Base-by-base conservation (phyloP, 2,797 vertebrate genomes). In the Rhyacichthys aspro region DNA sequence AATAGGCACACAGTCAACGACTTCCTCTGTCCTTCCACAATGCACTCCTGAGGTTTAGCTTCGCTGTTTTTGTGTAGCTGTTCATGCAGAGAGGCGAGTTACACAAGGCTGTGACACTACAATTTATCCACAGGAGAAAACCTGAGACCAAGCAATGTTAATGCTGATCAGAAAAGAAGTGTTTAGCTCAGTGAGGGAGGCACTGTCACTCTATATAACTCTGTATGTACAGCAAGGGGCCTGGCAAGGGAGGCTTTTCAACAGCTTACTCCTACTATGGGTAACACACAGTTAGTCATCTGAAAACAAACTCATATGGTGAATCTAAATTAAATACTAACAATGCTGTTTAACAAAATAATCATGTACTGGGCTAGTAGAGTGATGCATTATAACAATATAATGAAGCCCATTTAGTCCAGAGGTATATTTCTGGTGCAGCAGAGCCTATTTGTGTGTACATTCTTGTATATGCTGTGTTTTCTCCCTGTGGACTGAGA, bases 121-220 rank as follows among this genome's bases (percentile, higher is more conserved):
- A 63, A 34, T 19, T 2, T 50, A 33, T 53, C 72, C 67, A 55
- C 57, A 8, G 44, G 43, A 67, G 59, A 36, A 59, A 67, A 50
- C 57, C 66, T 37, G 44, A 62, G 42, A 47, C 45, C 34, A 17
- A 43, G 43, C 38, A 48, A 48, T 43, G 50, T 68, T 47, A 65
- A 70, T 41, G 65, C 56, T 81, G 73, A 82, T 77, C 75, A 66
- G 59, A 65, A 72, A 55, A 63, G 12, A 11, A 45, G 65, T 46
- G 70, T 57, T 44, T 38, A 44, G 58, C 52, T 69, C 52, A 44
- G 59, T 14, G 59, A 49, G 67, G 76, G 67, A 68, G 69, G 57
- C 55, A 10, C 18, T 57, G 58, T 65, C 43, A 17, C 61, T 69
- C 61, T 72, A 67, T 72, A 47, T 72, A 60, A 53, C 33, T 28